These are phyloP conservation scores for Phymanthus crucifer DNA, from an alignment of 92 coral and sea anemone genomes.

Conservation along the genomic window DNA sequence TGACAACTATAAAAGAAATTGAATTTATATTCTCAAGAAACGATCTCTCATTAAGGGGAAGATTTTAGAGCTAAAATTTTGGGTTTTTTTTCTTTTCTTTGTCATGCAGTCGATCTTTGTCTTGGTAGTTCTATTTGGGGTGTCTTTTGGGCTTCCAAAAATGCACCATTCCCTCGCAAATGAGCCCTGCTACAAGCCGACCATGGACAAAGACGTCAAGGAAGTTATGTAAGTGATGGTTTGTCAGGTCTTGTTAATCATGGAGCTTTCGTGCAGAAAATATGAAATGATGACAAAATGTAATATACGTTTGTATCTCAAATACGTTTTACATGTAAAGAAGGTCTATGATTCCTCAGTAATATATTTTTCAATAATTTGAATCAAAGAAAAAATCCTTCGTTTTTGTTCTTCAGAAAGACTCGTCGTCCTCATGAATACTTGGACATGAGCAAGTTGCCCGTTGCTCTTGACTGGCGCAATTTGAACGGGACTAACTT, in stretches of 20 bases:
- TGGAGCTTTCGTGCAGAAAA: neutral
- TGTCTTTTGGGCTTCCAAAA: constrained; percentile 27
- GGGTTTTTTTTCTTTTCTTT: neutral
- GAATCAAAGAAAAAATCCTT: neutral
- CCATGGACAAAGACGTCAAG: constrained; percentile 53
- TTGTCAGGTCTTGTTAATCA: neutral
- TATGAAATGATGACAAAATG: neutral
- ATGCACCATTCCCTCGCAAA: constrained; percentile 8
- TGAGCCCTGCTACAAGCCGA: constrained; percentile 68
- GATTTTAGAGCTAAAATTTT: neutral
- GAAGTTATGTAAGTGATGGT: constrained; percentile 72
- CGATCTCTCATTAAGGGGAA: neutral
- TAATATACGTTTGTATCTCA: neutral
- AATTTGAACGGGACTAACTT: constrained; percentile 70
- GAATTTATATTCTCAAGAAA: neutral
- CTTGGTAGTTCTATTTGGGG: constrained; percentile 30
- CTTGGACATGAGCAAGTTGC: constrained; percentile 57
- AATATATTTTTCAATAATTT: no score
- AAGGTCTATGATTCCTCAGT: neutral
- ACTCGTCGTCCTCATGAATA: constrained; percentile 90
- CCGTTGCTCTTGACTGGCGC: constrained; percentile 84
- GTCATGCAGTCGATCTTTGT: constrained; percentile 17
- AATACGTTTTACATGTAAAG: neutral
- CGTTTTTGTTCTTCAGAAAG: constrained; percentile 50
- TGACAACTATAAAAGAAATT: neutral